Base-by-base conservation (phyloP, 2,113 vertebrate genomes). In the Gnathonemus longibarbis region DNA sequence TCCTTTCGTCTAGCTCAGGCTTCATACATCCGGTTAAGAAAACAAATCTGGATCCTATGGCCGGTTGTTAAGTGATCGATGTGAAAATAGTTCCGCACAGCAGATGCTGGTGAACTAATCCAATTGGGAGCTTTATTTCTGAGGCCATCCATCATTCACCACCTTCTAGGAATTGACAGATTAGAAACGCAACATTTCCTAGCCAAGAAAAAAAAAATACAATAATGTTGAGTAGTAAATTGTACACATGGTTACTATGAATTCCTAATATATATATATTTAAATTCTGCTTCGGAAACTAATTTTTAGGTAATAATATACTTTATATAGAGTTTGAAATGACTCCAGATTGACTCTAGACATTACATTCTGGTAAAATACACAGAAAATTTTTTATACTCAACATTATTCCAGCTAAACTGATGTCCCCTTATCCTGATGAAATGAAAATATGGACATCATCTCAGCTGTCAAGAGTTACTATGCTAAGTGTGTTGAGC, bases 1-100 rank as follows among this genome's bases (percentile, higher is more conserved):
- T 92, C 90, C 93, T 93, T 89, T 91, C 87, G 93, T 92, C 91
- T 92, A 2, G 88, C 84, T 70, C 93, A 94, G 94, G 89, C 93
- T 95, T 93, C 90, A 94, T 92, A 94, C 92, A 95, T 21, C 8
- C 89, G 45, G 24, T 77, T 90, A 87, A 90, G 90, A 91, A 70
- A 70, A 13, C 62, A 93, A 93, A 90, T 90, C 62, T 80, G 31
- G 42, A 89, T 31, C 70, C 80, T 10, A 58, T 5, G 27, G 52
- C 77, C 77, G 5, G 77, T 45, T 45, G 80, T 70, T 70, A 70
- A 70, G n/a, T 31, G 62, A 70, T 70, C 62, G 27, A 70, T 31
- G 62, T 70, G 62, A 70, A 70, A 70, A 70, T 66, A 27, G 62
- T 70, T 31, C 62, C n/a, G n/a, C 62, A 70, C 62, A 70, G 62